Evolutionary conservation across 2,113 vertebrate species (phyloP).

Genomic region (Abramis brama): DNA sequence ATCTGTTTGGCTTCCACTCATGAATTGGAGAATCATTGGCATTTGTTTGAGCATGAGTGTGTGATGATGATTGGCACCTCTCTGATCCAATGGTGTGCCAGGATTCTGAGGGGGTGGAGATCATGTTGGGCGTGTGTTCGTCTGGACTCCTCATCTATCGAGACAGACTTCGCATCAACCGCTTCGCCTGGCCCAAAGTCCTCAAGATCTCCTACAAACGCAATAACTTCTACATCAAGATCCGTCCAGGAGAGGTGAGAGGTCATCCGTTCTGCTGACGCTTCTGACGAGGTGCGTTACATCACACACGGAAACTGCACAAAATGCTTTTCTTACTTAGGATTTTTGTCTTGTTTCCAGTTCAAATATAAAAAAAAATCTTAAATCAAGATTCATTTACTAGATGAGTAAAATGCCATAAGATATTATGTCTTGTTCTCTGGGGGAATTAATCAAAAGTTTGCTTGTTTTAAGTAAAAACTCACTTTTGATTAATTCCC

Average conservation of each 20-base stretch:
- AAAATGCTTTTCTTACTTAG: no score
- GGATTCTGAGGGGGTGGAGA: slow-evolving; percentile 97
- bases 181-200: slow-evolving; percentile 98
- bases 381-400: no score
- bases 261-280: no score
- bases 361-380: no score
- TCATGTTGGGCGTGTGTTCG: slow-evolving; percentile 95
- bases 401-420: no score
- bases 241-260: slow-evolving; percentile 92
- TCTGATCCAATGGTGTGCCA: slow-evolving; percentile 65
- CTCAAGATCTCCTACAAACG: slow-evolving; percentile 99
- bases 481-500: no score
- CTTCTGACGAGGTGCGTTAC: no score
- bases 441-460: no score
- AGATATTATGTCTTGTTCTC: no score
- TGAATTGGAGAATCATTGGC: background rate
- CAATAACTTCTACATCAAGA: slow-evolving; percentile 99
- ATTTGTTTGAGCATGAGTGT: background rate
- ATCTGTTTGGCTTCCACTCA: background rate
- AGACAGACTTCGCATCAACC: slow-evolving; percentile 94
- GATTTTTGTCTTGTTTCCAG: no score
- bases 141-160: slow-evolving; percentile 95
- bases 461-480: no score
- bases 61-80: slow-evolving; percentile 1
- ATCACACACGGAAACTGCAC: no score